phyloP scores from a whole-genome alignment of 2,888 invertebrate species.

The Blastobasis adustella region DNA sequence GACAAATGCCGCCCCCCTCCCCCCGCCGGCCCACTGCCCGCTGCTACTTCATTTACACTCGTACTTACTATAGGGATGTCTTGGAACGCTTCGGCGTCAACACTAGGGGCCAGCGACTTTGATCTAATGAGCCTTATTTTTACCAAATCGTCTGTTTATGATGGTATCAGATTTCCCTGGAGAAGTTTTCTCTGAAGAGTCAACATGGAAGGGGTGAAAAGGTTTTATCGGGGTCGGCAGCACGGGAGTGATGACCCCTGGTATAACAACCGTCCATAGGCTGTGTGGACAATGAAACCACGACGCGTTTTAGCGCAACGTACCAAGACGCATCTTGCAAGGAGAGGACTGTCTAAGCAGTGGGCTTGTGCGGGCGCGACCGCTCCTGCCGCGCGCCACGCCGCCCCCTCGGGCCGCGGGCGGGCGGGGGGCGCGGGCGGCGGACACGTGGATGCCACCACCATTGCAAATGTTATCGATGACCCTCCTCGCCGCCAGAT shows the following conservation, averaged over 20 bases:
- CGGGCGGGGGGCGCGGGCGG: constrained; percentile 11
- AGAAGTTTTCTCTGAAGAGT: too few relatives aligned
- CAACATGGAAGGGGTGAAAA: too few relatives aligned
- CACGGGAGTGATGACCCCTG: neutral
- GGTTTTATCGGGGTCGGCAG: too few relatives aligned
- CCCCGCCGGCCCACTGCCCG: constrained; percentile 25
- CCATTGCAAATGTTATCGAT: constrained; percentile 41
- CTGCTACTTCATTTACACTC: constrained; percentile 29
- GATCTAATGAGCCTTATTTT: too few relatives aligned
- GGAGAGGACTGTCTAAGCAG: too few relatives aligned
- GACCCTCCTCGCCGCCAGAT: constrained; percentile 13
- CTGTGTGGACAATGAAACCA: neutral
- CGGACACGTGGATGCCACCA: constrained; percentile 13
- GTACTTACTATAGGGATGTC: constrained; percentile 31
- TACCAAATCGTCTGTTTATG: too few relatives aligned
- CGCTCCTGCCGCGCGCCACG: neutral
- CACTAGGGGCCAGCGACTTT: too few relatives aligned
- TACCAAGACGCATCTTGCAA: constrained; percentile 35
- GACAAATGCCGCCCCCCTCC: constrained; percentile 44
- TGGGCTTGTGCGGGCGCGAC: constrained; percentile 22
- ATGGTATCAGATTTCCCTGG: too few relatives aligned
- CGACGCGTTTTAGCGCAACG: neutral
- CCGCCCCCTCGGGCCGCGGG: constrained; percentile 10
- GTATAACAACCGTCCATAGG: neutral
- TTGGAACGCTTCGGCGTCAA: too few relatives aligned